Base-by-base conservation (phyloP, 2,113 vertebrate genomes). In the Lasiurus cinereus region DNA sequence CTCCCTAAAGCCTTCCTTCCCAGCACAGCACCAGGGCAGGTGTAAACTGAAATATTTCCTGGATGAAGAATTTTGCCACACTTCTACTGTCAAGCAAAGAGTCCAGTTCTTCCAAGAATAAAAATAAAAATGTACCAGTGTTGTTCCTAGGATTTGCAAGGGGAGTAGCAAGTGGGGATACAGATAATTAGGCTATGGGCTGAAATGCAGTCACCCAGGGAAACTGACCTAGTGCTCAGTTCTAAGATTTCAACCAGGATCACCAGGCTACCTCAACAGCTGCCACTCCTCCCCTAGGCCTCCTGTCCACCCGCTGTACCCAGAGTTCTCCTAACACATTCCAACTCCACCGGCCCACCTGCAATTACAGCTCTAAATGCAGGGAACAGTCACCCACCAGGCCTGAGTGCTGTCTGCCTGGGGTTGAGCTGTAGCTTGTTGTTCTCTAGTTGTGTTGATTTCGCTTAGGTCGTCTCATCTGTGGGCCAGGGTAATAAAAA, bases 1-100 rank as follows among this genome's bases (percentile, higher is more conserved):
- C 91, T 96, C 92, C 94, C 96, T 74, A 74, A 95, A 94, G 94
- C 72, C 80, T 69, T 88, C 43, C 67, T 97, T 96, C 86, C 96
- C 87, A 96, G 93, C 94, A 97, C 0, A 15, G 83, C 33, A 48
- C 50, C 31, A 52, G 33, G 69, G 82, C 50, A 70, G 78, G 19
- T 56, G 52, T 16, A 83, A 50, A 67, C 46, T 31, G 21, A 0
- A 2, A 39, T 12, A 43, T 59, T 94, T 96, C 95, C 92, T 94
- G 67, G 92, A 88, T 31, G 16, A 33, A 83, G 46, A 39, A 43
- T 43, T 79, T 84, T 83, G 89, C 69, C 8, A 74, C 8, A 73
- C 73, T 52, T 79, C 74, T 90, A 21, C 59, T 78, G 56, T 84
- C 19, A 19, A 52, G 90, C 62, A 78, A 0, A 19, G n/a, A 92